phyloP scores from a whole-genome alignment of 1,140 invertebrate genomes.

The Leptinotarsa texana region DNA sequence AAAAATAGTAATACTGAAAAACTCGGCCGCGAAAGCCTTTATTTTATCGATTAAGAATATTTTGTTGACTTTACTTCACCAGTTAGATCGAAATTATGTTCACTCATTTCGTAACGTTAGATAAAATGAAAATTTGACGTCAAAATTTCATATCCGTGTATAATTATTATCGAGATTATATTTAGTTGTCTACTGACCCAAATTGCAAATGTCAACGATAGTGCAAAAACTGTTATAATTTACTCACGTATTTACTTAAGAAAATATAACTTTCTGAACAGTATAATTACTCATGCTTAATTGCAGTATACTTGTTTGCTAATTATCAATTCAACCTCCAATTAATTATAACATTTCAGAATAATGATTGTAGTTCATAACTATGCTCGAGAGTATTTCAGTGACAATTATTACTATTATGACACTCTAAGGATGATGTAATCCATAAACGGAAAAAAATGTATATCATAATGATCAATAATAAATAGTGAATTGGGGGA shows the following conservation, averaged over 20 bases:
- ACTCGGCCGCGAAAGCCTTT: too few relatives aligned
- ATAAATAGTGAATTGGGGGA: too few relatives aligned
- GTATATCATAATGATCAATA: too few relatives aligned
- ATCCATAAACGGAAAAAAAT: too few relatives aligned
- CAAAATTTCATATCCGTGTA: too few relatives aligned
- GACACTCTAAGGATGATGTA: too few relatives aligned
- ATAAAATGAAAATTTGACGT: too few relatives aligned
- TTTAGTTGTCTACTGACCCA: neutral
- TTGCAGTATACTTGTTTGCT: neutral
- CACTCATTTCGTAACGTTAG: too few relatives aligned
- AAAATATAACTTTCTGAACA: neutral
- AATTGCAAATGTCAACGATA: slow-evolving; percentile 6
- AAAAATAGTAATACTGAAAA: too few relatives aligned
- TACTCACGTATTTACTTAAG: neutral
- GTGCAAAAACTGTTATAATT: neutral
- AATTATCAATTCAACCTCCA: neutral
- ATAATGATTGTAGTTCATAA: neutral
- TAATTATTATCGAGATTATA: neutral
- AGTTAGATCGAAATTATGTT: too few relatives aligned
- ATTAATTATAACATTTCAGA: neutral
- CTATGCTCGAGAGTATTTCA: neutral
- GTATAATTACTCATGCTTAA: neutral
- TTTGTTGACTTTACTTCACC: too few relatives aligned
- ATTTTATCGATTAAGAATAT: too few relatives aligned
- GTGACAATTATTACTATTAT: neutral